Conservation (phyloP, 2,888 invertebrate genomes). For the Ditylenchus weischeri region DNA sequence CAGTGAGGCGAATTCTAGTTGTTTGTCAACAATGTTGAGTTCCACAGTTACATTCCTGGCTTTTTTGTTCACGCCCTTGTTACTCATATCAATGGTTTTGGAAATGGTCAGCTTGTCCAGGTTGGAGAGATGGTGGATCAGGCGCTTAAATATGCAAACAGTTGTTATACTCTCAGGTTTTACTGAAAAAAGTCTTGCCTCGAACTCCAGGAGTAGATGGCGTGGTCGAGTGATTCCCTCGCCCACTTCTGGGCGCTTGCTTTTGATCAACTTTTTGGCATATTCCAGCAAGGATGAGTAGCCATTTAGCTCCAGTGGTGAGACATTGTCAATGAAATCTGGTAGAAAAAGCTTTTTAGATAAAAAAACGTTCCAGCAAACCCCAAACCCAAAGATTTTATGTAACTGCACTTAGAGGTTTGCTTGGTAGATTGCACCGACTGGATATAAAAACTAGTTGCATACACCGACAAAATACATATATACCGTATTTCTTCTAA, state of each 20-base stretch:
- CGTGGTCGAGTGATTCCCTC: constrained; percentile 29
- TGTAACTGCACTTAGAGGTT: too few species aligned
- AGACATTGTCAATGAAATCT: constrained; percentile 21
- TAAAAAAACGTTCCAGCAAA: not conserved
- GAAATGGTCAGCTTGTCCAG: constrained; percentile 3
- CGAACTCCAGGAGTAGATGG: constrained; percentile 24
- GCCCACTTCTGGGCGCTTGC: constrained; percentile 22
- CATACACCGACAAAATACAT: too few species aligned
- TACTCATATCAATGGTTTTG: not conserved
- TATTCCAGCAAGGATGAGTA: constrained; percentile 16
- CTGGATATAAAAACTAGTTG: too few species aligned
- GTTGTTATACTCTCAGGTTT: not conserved
- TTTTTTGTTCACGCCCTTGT: constrained; percentile 2
- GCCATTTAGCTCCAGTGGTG: constrained; percentile 22
- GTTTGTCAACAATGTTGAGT: constrained; percentile 11
- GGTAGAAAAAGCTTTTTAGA: constrained; percentile 9
- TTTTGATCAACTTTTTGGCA: constrained; percentile 24
- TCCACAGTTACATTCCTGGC: constrained; percentile 6
- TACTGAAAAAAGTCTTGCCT: constrained; percentile 10
- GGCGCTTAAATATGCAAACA: constrained; percentile 8
- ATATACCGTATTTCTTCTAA: too few species aligned
- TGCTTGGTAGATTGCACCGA: too few species aligned
- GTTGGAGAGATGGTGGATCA: constrained; percentile 15
- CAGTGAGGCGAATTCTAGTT: not conserved
- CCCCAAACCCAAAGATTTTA: not conserved